These are phyloP conservation scores for rat (Rattus norvegicus) DNA, from an alignment of 2,113 vertebrate genomes.

Conservation along the genomic window DNA sequence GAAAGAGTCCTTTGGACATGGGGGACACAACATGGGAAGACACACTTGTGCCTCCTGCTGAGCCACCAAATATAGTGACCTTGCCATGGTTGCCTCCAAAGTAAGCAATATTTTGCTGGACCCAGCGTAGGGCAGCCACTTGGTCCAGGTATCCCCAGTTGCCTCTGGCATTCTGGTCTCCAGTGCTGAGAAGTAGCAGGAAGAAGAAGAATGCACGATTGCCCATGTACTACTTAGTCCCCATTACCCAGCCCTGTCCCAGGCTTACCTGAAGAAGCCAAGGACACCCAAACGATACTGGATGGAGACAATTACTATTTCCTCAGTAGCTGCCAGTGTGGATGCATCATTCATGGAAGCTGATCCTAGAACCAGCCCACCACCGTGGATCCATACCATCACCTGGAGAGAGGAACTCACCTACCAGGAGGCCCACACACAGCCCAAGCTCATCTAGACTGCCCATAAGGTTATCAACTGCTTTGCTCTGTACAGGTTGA, in stretches of 20 bases:
- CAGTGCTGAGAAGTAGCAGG: too few species aligned
- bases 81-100: too few species aligned
- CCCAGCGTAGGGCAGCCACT: too few species aligned
- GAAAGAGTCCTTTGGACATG: slow-evolving; percentile 87
- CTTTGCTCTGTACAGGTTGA: neutral
- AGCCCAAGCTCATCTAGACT: neutral
- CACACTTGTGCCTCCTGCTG: slow-evolving; percentile 85
- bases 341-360: neutral
- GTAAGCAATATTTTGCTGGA: too few species aligned
- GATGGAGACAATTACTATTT: slow-evolving; percentile 51
- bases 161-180: too few species aligned
- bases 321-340: slow-evolving; percentile 7
- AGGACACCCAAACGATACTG: slow-evolving; percentile 72
- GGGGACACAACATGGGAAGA: slow-evolving; percentile 86
- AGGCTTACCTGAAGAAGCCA: slow-evolving; percentile 78
- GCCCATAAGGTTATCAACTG: neutral
- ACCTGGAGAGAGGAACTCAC: neutral
- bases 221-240: too few species aligned
- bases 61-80: slow-evolving; percentile 89
- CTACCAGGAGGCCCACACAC: too few species aligned
- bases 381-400: neutral
- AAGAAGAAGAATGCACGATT: too few species aligned
- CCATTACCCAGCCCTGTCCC: too few species aligned
- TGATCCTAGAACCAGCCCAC: neutral
- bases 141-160: too few species aligned